Base-by-base conservation (phyloP, 2,113 vertebrate genomes). In the Egretta garzetta region DNA sequence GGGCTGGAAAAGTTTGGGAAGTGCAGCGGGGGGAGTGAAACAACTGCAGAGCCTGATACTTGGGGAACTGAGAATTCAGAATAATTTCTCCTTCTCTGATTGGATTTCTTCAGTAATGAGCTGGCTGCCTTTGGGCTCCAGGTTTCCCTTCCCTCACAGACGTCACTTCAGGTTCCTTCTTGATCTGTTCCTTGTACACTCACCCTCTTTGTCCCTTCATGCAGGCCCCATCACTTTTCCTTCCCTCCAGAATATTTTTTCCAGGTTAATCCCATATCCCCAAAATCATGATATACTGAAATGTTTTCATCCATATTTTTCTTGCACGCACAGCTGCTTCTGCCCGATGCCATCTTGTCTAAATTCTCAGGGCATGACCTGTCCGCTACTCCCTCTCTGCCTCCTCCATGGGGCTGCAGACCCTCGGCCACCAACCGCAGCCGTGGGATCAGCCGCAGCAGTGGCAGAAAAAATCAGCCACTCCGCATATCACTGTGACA, bases 251-350 rank as follows among this genome's bases (percentile, higher is more conserved):
- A 50, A 27, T 30, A 53, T 18, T 58, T 83, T 37, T 35, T 21
- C 41, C 20, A 4, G 32, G 8, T 89, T 8, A 14, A 45, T 71
- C 43, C 37, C 73, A 8, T 5, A 33, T 24, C 64, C 59, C n/a
- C 50, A 18, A 4, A 70, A 24, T 26, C 4, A 27, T 0, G 6
- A 41, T 7, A 8, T 2, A 24, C 13, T 0, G 8, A 26, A 45
- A 55, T 1, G 0, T 50, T 60, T 52, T 17, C 35, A 24, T 32
- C n/a, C 9, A 9, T 4, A 17, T 14, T 45, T 28, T 10, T 33
- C 64, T 22, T 1, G 16, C 0, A 0, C 9, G 43, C 59, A 6
- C 75, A 89, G 85, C 50, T 92, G 62, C 86, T 58, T 47, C 41
- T 80, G 6, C 33, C 39, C 2, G 0, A 5, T 3, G 39, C 85